Evolutionary conservation across 92 coral and sea anemone species (phyloP).

Genomic region (Metridium senile): DNA sequence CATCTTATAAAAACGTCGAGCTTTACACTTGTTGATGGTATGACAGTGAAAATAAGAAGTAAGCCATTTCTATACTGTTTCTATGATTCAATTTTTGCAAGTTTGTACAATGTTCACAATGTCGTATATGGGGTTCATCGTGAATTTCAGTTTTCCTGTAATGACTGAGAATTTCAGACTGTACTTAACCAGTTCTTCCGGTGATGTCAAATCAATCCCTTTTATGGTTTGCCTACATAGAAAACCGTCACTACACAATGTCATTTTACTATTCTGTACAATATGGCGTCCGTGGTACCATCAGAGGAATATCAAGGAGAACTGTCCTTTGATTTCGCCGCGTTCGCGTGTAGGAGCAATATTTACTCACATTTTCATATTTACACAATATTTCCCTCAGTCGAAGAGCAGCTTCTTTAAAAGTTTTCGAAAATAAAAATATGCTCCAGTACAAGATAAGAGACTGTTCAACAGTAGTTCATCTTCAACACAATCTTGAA

Average conservation of each 20-base stretch:
- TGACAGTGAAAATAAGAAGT: too few species aligned
- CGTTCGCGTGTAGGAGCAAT: background rate
- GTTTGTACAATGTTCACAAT: too few species aligned
- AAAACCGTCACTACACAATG: background rate
- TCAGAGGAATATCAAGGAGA: background rate
- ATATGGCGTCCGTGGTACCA: background rate
- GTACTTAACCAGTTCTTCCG: too few species aligned
- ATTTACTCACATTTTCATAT: constrained; percentile 19
- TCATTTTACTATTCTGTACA: background rate
- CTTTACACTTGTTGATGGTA: too few species aligned
- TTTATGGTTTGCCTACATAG: background rate
- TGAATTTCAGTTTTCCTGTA: too few species aligned
- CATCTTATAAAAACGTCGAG: too few species aligned
- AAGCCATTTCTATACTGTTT: too few species aligned
- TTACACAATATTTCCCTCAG: constrained; percentile 1
- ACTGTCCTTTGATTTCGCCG: background rate
- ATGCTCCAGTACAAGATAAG: background rate
- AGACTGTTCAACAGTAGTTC: background rate
- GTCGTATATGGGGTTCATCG: too few species aligned
- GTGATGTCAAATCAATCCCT: too few species aligned
- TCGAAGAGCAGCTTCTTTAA: constrained; percentile 2
- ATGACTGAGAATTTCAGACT: too few species aligned
- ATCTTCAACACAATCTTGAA: constrained; percentile 20
- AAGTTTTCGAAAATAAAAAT: constrained; percentile 17
- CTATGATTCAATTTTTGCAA: too few species aligned